A percentile compares a stretch with the other conserved stretches of the same genome.
These are phyloP conservation scores for Magallana gigas DNA, from an alignment of 1,140 invertebrate genomes.

Conservation along the genomic window DNA sequence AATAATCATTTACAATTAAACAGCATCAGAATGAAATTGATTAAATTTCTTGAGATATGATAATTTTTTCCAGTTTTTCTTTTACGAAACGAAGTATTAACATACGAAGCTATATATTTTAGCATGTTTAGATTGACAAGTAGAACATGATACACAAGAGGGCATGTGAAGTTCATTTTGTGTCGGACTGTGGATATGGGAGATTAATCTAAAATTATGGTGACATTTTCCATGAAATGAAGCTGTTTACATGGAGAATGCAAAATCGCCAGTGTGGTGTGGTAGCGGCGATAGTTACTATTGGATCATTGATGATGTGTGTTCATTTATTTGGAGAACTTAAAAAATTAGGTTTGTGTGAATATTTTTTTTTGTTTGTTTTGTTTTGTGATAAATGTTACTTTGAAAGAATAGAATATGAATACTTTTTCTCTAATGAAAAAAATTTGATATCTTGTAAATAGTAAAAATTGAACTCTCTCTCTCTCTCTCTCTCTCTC, in stretches of 20 bases:
- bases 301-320: constrained; percentile 42
- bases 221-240: constrained; percentile 28
- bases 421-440: neutral
- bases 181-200: neutral
- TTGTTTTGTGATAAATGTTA: neutral
- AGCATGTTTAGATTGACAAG: neutral
- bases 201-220: neutral
- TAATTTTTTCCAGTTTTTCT: neutral
- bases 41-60: no score
- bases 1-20: no score
- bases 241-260: constrained; percentile 48
- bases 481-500: no score
- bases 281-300: constrained; percentile 32
- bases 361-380: neutral
- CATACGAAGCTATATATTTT: neutral
- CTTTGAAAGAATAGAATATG: neutral
- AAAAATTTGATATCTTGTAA: neutral
- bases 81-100: neutral
- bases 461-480: neutral
- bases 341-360: constrained; percentile 39
- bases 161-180: neutral
- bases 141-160: neutral
- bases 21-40: no score
- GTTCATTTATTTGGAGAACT: constrained; percentile 53
- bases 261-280: constrained; percentile 45